phyloP scores from a whole-genome alignment of 2,888 invertebrate species.

The Leptinotarsa tumamoca region DNA sequence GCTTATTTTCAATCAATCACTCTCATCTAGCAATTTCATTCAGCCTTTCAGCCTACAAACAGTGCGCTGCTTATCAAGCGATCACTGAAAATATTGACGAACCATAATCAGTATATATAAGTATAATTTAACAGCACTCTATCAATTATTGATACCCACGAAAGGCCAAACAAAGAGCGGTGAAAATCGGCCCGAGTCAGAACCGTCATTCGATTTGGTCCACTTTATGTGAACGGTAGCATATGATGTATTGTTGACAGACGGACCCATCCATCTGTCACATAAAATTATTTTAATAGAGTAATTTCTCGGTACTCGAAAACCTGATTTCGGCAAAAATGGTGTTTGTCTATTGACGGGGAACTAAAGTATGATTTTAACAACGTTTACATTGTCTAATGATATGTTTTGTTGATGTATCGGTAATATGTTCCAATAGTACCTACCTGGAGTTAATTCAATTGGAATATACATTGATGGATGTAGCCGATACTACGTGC shows the following conservation, averaged over 20 bases:
- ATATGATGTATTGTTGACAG: constrained; percentile 65
- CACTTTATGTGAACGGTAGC: constrained; percentile 62
- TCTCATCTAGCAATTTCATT: neutral
- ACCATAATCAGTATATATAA: constrained; percentile 61
- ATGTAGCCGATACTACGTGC: no score
- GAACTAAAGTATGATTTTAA: constrained; percentile 36
- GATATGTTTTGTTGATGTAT: constrained; percentile 3
- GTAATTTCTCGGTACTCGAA: constrained; percentile 54
- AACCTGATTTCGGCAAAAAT: constrained; percentile 45
- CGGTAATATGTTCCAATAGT: neutral
- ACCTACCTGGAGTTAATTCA: neutral
- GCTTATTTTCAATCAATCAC: no score
- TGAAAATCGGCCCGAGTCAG: constrained; percentile 25
- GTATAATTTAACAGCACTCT: constrained; percentile 64
- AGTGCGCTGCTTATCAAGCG: constrained; percentile 16
- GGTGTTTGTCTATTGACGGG: constrained; percentile 31
- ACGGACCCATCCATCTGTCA: constrained; percentile 62
- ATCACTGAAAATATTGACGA: constrained; percentile 28
- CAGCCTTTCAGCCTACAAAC: neutral
- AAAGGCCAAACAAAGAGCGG: constrained; percentile 46
- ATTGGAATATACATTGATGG: neutral
- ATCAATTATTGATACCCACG: constrained; percentile 62
- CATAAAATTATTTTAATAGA: constrained; percentile 66
- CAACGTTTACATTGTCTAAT: constrained; percentile 33
- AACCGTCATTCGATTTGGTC: constrained; percentile 40